These are phyloP conservation scores for Xiphorhynchus elegans DNA, from an alignment of 2,113 vertebrate genomes.

Conservation along the genomic window DNA sequence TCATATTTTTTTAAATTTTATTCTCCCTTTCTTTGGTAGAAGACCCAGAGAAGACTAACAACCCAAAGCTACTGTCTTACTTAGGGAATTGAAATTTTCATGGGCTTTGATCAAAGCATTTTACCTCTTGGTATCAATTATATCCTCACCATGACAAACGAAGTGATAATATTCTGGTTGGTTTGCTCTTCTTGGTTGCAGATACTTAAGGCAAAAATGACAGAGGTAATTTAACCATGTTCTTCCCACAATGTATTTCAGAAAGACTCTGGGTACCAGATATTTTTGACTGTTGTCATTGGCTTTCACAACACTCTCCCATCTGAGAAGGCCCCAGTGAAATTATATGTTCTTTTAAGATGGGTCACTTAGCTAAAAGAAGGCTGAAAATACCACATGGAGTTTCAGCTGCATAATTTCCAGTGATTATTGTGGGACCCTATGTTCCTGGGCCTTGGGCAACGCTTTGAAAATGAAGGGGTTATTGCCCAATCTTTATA, in stretches of 20 bases:
- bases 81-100: background rate
- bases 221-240: background rate
- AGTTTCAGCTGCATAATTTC: conserved; percentile 32
- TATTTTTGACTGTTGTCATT: background rate
- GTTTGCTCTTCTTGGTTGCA: background rate
- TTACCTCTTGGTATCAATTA: background rate
- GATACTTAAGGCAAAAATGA: background rate
- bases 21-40: background rate
- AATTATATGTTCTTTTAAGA: conserved; percentile 24
- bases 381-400: background rate
- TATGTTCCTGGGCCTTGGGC: conserved; percentile 36
- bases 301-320: background rate
- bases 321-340: background rate
- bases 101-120: background rate
- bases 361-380: background rate
- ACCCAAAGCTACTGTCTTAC: background rate
- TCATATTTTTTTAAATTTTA: background rate
- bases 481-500: conserved; percentile 42
- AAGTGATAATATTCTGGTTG: background rate
- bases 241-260: background rate
- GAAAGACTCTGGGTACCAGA: background rate
- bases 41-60: background rate
- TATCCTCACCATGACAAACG: background rate
- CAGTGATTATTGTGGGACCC: background rate
- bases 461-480: conserved; percentile 52